These are phyloP conservation scores for Erpornis zantholeuca DNA, from an alignment of 2,113 vertebrate species.

Conservation along the genomic window DNA sequence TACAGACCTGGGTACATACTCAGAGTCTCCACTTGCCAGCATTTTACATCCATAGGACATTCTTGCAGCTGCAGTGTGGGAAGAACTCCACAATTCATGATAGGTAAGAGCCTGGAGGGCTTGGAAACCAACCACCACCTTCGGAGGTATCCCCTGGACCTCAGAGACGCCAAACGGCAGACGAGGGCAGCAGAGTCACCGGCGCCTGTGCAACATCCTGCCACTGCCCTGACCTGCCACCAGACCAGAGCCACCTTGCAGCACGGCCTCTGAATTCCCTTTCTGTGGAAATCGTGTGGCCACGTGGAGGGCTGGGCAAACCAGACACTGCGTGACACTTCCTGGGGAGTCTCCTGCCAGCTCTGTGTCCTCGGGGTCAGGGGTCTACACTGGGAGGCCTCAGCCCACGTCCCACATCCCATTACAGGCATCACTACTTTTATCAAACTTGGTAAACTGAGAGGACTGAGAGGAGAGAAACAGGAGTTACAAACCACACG, in stretches of 20 bases:
- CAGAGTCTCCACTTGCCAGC: not conserved
- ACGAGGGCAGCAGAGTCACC: not conserved
- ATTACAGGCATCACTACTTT: not conserved
- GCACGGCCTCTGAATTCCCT: not conserved
- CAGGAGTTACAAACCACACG: not conserved
- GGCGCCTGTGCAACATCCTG: not conserved
- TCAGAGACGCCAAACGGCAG: not conserved
- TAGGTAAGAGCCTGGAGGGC: not conserved
- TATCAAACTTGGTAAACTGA: not conserved
- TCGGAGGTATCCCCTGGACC: not conserved
- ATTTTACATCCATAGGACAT: not conserved
- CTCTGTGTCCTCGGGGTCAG: not conserved
- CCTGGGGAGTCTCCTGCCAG: not conserved
- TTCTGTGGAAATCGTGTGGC: fast-evolving
- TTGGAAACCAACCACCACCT: not conserved
- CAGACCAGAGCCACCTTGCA: not conserved
- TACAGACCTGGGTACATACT: not conserved
- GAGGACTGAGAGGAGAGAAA: not conserved
- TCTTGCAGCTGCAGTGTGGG: not conserved
- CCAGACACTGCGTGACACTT: fast-evolving
- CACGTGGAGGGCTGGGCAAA: not conserved
- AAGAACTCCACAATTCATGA: not conserved
- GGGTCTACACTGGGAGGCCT: not conserved
- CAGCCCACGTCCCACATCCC: not conserved
- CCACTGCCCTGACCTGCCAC: not conserved